Percentiles rank a stretch among this genome's conserved stretches.
phyloP scores from a whole-genome alignment of 2,888 invertebrate genomes.

The Dexiosoma caninum region DNA sequence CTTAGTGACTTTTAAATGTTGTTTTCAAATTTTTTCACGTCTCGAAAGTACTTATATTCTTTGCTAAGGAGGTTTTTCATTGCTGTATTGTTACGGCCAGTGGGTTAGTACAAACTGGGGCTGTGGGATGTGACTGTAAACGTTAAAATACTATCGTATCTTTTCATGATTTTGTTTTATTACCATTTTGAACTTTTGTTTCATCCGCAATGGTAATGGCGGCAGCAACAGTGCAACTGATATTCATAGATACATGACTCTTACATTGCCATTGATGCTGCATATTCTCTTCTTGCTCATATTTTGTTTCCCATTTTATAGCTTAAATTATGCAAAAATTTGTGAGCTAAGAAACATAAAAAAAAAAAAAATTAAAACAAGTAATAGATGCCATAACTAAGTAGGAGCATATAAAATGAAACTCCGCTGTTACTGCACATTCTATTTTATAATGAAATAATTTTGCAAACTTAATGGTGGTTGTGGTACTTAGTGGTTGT shows the following conservation, averaged over 20 bases:
- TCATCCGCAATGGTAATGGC: constrained; percentile 29
- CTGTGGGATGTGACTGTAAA: neutral
- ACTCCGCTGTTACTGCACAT: neutral
- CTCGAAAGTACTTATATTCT: neutral
- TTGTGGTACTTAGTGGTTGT: neutral
- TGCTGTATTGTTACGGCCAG: neutral
- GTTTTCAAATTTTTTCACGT: neutral
- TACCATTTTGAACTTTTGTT: constrained; percentile 29
- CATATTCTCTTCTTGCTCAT: neutral
- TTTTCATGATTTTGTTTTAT: constrained; percentile 19
- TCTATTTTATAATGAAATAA: constrained; percentile 11
- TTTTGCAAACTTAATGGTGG: constrained; percentile 11
- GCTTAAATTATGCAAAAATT: constrained; percentile 44
- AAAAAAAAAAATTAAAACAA: neutral
- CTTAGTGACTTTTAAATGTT: constrained; percentile 43
- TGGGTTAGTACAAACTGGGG: neutral
- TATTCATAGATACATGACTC: neutral
- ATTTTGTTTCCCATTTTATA: constrained; percentile 13
- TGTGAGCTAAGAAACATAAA: constrained; percentile 1
- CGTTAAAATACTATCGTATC: constrained; percentile 20
- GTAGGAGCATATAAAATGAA: constrained; percentile 13
- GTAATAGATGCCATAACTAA: neutral
- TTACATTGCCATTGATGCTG: neutral
- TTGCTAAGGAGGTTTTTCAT: neutral
- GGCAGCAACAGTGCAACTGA: neutral